phyloP scores from a whole-genome alignment of 2,888 invertebrate genomes.

The Drosophila falleni region DNA sequence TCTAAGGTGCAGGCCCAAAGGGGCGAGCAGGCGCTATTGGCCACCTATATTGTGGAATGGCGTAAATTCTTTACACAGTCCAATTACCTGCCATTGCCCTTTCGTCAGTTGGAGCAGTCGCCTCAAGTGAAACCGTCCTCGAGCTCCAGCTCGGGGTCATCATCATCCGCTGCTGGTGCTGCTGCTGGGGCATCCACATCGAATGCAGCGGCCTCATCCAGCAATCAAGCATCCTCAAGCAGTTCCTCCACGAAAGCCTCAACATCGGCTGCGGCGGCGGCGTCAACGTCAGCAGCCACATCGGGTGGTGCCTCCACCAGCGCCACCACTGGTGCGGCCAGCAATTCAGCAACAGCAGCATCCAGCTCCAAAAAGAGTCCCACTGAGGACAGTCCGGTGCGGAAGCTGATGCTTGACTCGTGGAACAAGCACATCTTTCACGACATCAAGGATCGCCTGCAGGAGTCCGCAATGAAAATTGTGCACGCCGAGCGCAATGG shows the following conservation, averaged over 20 bases:
- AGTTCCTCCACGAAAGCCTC: slow-evolving; percentile 65
- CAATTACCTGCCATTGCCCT: slow-evolving; percentile 98
- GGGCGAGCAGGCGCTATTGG: slow-evolving; percentile 97
- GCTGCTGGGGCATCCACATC: slow-evolving; percentile 49
- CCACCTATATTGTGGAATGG: slow-evolving; percentile 99
- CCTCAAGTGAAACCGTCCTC: slow-evolving; percentile 89
- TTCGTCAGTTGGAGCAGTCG: slow-evolving; percentile 95
- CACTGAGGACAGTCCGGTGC: slow-evolving; percentile 95
- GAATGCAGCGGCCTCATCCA: slow-evolving; percentile 48
- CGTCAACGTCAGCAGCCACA: slow-evolving; percentile 24
- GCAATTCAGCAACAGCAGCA: slow-evolving; percentile 60
- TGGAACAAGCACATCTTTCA: slow-evolving; percentile 99
- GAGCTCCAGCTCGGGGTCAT: slow-evolving; percentile 70
- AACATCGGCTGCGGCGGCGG: slow-evolving; percentile 49
- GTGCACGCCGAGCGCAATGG: slow-evolving; percentile 98
- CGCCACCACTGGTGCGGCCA: slow-evolving; percentile 38
- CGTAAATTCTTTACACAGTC: slow-evolving; percentile 99
- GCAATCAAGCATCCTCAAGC: slow-evolving; percentile 56
- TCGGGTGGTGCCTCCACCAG: slow-evolving; percentile 28
- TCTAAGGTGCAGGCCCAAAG: slow-evolving; percentile 94
- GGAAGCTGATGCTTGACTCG: slow-evolving; percentile 98
- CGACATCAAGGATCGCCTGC: slow-evolving; percentile 96
- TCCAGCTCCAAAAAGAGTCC: slow-evolving; percentile 86
- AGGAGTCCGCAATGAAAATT: slow-evolving; percentile 98
- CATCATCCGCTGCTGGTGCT: slow-evolving; percentile 48